Percentiles rank a stretch among this genome's conserved stretches.
Conservation (phyloP, 2,113 vertebrate species). For the Progne subis region DNA sequence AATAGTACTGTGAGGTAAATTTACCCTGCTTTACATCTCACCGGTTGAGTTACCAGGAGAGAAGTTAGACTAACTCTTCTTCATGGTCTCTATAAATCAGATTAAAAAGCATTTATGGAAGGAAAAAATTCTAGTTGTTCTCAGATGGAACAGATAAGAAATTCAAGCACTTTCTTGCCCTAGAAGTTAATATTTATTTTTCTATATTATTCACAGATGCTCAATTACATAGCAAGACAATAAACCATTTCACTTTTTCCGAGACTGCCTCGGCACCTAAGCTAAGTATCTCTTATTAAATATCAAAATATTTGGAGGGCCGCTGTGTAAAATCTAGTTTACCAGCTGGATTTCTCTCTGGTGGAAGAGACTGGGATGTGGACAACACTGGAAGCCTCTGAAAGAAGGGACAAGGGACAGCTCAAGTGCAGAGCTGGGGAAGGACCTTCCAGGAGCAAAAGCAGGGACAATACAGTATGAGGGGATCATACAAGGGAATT, state of each 20-base stretch:
- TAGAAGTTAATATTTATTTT: neutral
- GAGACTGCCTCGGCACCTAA: neutral
- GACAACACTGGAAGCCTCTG: neutral
- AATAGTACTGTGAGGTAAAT: neutral
- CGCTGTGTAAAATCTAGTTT: neutral
- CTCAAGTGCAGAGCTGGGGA: neutral
- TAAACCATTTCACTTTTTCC: neutral
- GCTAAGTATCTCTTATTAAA: neutral
- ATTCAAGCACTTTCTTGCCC: neutral
- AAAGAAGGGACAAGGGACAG: neutral
- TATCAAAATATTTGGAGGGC: neutral
- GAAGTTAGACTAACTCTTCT: neutral
- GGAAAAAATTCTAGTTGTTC: neutral
- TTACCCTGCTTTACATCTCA: neutral
- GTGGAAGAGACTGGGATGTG: neutral
- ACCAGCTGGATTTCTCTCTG: neutral
- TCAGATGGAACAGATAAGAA: neutral
- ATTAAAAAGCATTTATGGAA: neutral
- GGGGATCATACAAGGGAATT: too few species aligned
- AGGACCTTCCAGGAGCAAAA: neutral
- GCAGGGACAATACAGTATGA: accelerated
- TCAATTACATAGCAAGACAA: neutral
- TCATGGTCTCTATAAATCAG: neutral
- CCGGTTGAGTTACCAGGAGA: neutral
- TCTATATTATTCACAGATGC: neutral